Percentiles rank a stretch among this genome's conserved stretches.
phyloP scores from a whole-genome alignment of 2,888 invertebrate species.

The Synergus laeviventris region DNA sequence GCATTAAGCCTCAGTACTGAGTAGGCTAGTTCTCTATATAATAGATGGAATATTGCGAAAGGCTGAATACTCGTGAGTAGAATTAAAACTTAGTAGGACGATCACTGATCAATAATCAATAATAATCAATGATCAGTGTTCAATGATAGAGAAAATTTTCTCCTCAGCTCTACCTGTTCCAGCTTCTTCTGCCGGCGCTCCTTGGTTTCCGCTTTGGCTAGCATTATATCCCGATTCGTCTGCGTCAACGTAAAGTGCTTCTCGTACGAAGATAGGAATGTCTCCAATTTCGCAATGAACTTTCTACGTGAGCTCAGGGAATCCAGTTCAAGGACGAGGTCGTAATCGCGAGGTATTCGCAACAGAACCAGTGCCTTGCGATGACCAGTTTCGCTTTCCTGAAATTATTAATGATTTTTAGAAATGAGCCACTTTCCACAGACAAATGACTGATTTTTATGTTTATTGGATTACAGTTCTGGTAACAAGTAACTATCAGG shows the following conservation, averaged over 20 bases:
- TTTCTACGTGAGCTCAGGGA: conserved; percentile 87
- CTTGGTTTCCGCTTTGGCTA: conserved; percentile 94
- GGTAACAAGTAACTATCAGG: background rate
- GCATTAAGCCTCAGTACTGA: conserved; percentile 5
- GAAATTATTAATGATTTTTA: conserved; percentile 55
- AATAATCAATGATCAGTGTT: background rate
- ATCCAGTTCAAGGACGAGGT: conserved; percentile 94
- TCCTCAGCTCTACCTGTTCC: conserved; percentile 79
- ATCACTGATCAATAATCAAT: conserved; percentile 18
- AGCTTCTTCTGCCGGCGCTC: conserved; percentile 94
- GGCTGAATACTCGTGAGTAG: background rate
- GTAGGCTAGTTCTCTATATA: conserved; percentile 2
- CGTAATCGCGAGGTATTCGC: conserved; percentile 92
- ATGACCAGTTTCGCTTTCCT: conserved; percentile 83
- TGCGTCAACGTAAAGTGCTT: conserved; percentile 83
- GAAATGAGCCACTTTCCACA: conserved; percentile 30
- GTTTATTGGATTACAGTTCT: background rate
- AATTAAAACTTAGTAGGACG: conserved; percentile 22
- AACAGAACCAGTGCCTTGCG: conserved; percentile 87
- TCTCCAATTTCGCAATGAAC: conserved; percentile 91
- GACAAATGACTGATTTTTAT: background rate
- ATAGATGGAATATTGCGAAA: conserved; percentile 2
- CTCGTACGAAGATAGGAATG: conserved; percentile 89
- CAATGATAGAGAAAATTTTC: background rate
- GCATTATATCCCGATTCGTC: conserved; percentile 89